Conservation (phyloP, 2,797 vertebrate genomes). For the Mus minutoides region DNA sequence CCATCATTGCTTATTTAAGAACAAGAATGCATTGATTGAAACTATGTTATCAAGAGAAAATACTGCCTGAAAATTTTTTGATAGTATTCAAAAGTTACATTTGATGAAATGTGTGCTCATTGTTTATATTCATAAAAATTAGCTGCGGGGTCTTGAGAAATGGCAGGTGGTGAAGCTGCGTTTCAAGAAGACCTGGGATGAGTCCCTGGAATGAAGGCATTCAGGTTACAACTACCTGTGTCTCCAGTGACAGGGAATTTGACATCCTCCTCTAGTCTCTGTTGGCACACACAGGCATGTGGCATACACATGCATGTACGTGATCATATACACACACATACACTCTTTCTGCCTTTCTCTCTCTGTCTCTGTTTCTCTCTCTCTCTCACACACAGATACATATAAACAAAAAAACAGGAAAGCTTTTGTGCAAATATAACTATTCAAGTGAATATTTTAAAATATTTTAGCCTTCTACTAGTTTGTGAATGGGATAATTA, state of each 20-base stretch:
- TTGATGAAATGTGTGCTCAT: not conserved
- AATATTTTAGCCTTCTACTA: not conserved
- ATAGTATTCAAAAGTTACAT: not conserved
- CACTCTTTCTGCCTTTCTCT: too few species aligned
- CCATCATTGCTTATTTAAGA: not conserved
- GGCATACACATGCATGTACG: not conserved
- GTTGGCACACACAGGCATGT: not conserved
- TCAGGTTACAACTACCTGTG: not conserved
- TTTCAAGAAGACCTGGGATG: not conserved
- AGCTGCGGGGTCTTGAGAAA: not conserved
- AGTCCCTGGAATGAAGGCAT: not conserved
- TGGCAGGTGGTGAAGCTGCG: rapidly evolving
- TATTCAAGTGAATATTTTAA: not conserved
- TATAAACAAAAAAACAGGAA: not conserved
- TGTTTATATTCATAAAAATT: not conserved
- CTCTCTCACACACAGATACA: not conserved
- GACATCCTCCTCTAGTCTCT: not conserved
- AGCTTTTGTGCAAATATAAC: not conserved
- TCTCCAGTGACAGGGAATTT: not conserved
- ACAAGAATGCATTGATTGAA: not conserved
- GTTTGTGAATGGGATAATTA: not conserved
- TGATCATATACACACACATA: not conserved
- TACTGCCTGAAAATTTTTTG: not conserved
- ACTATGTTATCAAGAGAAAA: not conserved
- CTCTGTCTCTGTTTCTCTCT: too few species aligned